These are phyloP conservation scores for Enoplosus armatus DNA, from an alignment of 2,797 vertebrate species.

Conservation along the genomic window DNA sequence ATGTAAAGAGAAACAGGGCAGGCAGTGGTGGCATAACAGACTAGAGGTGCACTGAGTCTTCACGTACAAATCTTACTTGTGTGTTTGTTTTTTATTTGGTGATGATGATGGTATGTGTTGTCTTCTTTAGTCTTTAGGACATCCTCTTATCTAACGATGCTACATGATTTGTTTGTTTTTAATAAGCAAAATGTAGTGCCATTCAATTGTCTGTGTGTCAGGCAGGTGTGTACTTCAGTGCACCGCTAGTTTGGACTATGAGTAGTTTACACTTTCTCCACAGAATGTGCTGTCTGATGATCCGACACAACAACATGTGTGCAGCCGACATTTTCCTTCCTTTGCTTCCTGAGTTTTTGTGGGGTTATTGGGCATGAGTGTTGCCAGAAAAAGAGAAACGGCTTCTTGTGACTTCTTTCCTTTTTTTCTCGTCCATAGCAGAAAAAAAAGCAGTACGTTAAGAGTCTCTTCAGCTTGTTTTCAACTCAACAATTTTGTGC, in stretches of 20 bases:
- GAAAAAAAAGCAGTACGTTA: slow-evolving; percentile 40
- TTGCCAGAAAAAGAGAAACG: slow-evolving; percentile 42
- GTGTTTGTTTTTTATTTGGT: background rate
- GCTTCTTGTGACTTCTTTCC: slow-evolving; percentile 29
- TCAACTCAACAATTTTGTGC: slow-evolving; percentile 66
- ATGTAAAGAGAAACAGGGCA: slow-evolving; percentile 40
- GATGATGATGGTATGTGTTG: background rate
- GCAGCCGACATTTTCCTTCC: slow-evolving; percentile 25
- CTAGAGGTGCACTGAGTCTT: slow-evolving; percentile 45
- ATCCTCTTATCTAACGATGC: slow-evolving; percentile 4
- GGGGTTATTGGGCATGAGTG: slow-evolving; percentile 40
- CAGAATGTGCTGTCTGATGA: slow-evolving; percentile 20
- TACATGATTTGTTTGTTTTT: background rate
- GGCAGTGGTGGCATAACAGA: slow-evolving; percentile 33
- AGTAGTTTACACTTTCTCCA: slow-evolving; percentile 25
- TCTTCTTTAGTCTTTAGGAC: background rate
- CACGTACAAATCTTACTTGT: background rate
- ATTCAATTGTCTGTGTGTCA: slow-evolving; percentile 19
- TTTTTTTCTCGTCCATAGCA: slow-evolving; percentile 47
- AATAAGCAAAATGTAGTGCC: slow-evolving; percentile 11
- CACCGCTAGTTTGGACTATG: slow-evolving; percentile 43
- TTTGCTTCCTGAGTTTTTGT: slow-evolving; percentile 72
- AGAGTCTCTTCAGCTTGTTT: slow-evolving; percentile 50
- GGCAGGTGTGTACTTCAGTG: slow-evolving; percentile 24
- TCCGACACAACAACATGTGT: slow-evolving; percentile 5